Evolutionary conservation across 2,888 invertebrate species (phyloP).

Genomic region (Drosophila pseudotalamancana): DNA sequence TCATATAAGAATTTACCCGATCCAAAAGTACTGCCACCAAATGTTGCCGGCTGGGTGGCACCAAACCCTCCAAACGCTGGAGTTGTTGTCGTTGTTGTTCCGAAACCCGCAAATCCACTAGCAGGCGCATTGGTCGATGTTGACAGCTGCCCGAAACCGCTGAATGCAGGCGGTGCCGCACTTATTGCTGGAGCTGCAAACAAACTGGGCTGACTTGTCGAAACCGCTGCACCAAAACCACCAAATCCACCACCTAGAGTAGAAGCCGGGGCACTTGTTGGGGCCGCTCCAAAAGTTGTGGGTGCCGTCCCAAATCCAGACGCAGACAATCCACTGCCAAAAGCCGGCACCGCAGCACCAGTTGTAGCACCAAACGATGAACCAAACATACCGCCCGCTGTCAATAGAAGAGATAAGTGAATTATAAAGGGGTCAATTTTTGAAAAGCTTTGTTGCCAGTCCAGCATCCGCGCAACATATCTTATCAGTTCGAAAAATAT

Average conservation of each 20-base stretch:
- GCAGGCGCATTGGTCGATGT: constrained; percentile 55
- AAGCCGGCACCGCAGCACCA: constrained; percentile 41
- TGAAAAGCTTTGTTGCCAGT: constrained; percentile 14
- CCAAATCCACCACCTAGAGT: constrained; percentile 80
- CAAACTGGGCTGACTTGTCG: constrained; percentile 82
- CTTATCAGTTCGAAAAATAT: constrained; percentile 48
- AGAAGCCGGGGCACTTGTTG: constrained; percentile 67
- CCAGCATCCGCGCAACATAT: constrained; percentile 35
- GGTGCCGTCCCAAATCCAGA: constrained; percentile 66
- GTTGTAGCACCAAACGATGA: constrained; percentile 77
- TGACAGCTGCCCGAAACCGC: constrained; percentile 82
- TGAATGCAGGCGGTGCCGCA: constrained; percentile 84
- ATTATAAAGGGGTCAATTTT: constrained; percentile 45
- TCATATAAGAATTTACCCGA: constrained; percentile 47
- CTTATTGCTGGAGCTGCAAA: constrained; percentile 76
- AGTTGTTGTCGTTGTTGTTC: constrained; percentile 81
- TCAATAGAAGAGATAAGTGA: constrained; percentile 46
- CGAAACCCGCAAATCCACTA: constrained; percentile 80
- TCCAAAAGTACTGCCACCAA: constrained; percentile 48
- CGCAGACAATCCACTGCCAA: constrained; percentile 62
- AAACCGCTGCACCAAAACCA: constrained; percentile 83
- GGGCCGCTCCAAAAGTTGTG: constrained; percentile 62
- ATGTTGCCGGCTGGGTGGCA: constrained; percentile 55
- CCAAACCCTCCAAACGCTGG: constrained; percentile 85
- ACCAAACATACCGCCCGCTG: constrained; percentile 78